Evolutionary conservation across 2,888 invertebrate species (phyloP), one percentile per base, ranked within the genome.

Genomic region (Liodrosophila aerea): DNA sequence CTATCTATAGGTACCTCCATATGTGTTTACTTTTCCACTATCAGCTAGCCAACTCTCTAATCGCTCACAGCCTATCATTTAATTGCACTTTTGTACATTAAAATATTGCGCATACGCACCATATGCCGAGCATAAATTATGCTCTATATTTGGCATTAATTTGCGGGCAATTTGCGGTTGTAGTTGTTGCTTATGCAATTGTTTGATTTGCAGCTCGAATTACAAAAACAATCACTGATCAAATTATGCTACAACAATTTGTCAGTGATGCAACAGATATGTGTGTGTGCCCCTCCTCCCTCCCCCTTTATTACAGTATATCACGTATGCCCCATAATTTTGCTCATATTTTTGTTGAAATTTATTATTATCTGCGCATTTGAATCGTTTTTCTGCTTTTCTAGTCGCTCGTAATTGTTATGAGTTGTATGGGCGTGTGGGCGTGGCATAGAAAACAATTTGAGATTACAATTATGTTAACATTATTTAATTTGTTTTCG

Each of bases 391-490:
- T 22, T 22, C 22, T 22, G 40, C 16, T 44, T 22, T 22, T 22
- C 22, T 22, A 36, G 13, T 44, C 22, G 5, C 22, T 22, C 22
- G 22, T 22, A 22, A 22, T 4, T 22, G 22, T 22, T 22, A 22
- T 22, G 5, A 5, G 22, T 22, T 22, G 2, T 22, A 22, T 22
- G 22, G 22, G 22, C 22, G 22, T 22, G 43, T 61, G 73, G 62
- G 54, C 61, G 44, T n/a, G n/a, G n/a, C n/a, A n/a, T n/a, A n/a
- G n/a, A 56, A 71, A 68, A 69, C 68, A 69, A 69, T 67, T 74
- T 54, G 12, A 59, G 81, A 81, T 75, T 51, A 52, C 59, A 64
- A 77, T 70, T 65, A 74, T 59, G 77, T 77, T 81, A 81, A 70
- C 56, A 70, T 53, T 58, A 74, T 77, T 64, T 81, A 30, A 81